Evolutionary conservation across 2,888 invertebrate species (phyloP).

Genomic region (Heteromurus nitidus): DNA sequence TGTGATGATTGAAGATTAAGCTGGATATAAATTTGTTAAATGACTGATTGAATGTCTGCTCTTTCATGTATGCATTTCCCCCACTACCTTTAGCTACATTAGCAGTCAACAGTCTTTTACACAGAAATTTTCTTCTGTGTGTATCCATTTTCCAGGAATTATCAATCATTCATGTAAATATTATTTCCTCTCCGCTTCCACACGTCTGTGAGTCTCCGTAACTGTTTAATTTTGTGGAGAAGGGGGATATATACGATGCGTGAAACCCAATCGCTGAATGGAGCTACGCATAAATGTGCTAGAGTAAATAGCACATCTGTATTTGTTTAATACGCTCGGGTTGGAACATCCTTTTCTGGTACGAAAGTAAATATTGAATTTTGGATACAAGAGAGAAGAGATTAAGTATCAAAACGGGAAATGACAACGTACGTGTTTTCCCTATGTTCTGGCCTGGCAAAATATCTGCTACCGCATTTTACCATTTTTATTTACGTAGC

Average conservation of each 20-base stretch:
- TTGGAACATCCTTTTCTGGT: background rate
- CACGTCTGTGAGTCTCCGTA: background rate
- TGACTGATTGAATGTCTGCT: conserved; percentile 16
- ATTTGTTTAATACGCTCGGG: background rate
- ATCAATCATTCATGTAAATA: conserved; percentile 55
- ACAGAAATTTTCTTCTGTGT: background rate
- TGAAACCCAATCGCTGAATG: no score
- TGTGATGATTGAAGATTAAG: conserved; percentile 6
- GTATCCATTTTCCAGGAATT: conserved; percentile 36
- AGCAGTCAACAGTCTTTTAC: background rate
- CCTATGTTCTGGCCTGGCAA: background rate
- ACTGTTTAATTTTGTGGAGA: conserved; percentile 22
- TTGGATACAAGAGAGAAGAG: background rate
- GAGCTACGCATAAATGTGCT: background rate
- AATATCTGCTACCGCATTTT: conserved; percentile 8
- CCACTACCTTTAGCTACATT: background rate
- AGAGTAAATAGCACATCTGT: conserved; percentile 4
- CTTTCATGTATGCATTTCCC: background rate
- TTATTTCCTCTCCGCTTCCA: conserved; percentile 21
- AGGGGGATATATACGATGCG: no score
- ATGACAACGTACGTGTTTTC: background rate
- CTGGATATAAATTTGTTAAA: conserved; percentile 28
- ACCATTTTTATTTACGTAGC: background rate
- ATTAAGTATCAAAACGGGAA: conserved; percentile 10
- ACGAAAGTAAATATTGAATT: conserved; percentile 28